Base-by-base conservation (phyloP, 2,888 invertebrate genomes). In the Zygogramma bicolorata region DNA sequence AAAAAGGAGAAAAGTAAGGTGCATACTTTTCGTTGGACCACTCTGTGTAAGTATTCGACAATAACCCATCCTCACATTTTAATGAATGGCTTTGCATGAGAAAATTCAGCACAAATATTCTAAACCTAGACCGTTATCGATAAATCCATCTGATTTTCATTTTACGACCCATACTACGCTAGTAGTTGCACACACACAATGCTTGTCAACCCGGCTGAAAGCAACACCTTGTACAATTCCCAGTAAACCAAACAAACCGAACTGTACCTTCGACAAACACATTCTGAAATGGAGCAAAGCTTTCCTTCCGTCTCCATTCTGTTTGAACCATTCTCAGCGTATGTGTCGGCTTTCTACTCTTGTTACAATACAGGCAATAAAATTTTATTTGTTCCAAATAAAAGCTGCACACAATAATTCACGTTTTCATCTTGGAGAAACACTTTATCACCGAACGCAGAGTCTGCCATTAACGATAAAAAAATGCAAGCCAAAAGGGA, bases 351-450 rank as follows among this genome's bases (percentile, higher is more conserved):
- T 71, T 71, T 66, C 71, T 67, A 68, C 53, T 71, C 53, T 53
- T n/a, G 74, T 75, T 66, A 71, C 73, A 73, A 75, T 71, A 46
- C 65, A 68, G 59, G 71, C 68, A 74, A 68, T 75, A 75, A 74
- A 75, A 74, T 71, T 75, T 75, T 75, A 75, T 75, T 74, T 75
- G 67, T 73, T 75, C 60, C 73, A 74, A 71, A 74, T 75, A 75
- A 75, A 75, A 68, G 69, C 75, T 40, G 71, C 74, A 74, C 66
- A 71, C 74, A 72, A n/a, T n/a, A n/a, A 74, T 74, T 69, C 74
- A 70, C 69, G 69, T 69, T 66, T 71, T 72, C 71, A 71, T 74
- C 74, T 74, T 29, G 42, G 60, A 66, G 71, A 69, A 71, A 69
- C 71, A 71, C 66, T 71, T 62, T 62, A 67, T 67, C 67, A 62